Evolutionary conservation across 2,888 invertebrate species (phyloP), one percentile per base, ranked within the genome.

Genomic region (Sphaeridia pumilis): DNA sequence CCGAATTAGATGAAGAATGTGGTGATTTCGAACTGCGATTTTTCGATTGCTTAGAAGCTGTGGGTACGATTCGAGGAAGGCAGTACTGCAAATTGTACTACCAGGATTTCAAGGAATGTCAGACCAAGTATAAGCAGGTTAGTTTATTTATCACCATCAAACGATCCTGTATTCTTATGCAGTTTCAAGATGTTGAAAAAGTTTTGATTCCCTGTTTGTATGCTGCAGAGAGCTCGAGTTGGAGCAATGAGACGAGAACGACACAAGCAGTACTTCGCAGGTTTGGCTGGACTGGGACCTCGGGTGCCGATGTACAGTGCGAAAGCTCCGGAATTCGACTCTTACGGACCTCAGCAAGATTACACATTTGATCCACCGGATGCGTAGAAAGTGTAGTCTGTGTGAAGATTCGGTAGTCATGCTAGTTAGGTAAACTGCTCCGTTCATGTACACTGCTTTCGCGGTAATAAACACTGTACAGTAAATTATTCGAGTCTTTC

Each of bases 41-140:
- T 66, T 77, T 83, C 72, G 83, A 87, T 60, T 88, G 87, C 66
- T 67, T 86, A 45, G 86, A 87, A 67, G 87, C 85, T 2, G 86
- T 87, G 61, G 88, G 87, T 1, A 64, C 79, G 7, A 77, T 79
- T n/a, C 74, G 75, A 36, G 83, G 82, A 1, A 43, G 47, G 21
- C 35, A 35, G 7, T 78, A 81, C 67, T 88, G 88, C 67, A 67
- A 70, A 3, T 69, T 74, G 48, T 68, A 83, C 5, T 74, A 82
- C 52, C 73, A 74, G 0, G 87, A 88, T 69, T 82, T 80, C 64
- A 73, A 76, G 55, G 87, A 88, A 70, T 88, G 88, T 64, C 71
- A 76, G 17, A 71, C 72, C 1, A 70, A 72, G 58, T 69, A 69
- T 0, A 82, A 83, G 67, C 83, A 83, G 68, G 81, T 81, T 47